These are phyloP conservation scores for Embiotoca jacksoni DNA, from an alignment of 2,113 vertebrate genomes.

Conservation along the genomic window DNA sequence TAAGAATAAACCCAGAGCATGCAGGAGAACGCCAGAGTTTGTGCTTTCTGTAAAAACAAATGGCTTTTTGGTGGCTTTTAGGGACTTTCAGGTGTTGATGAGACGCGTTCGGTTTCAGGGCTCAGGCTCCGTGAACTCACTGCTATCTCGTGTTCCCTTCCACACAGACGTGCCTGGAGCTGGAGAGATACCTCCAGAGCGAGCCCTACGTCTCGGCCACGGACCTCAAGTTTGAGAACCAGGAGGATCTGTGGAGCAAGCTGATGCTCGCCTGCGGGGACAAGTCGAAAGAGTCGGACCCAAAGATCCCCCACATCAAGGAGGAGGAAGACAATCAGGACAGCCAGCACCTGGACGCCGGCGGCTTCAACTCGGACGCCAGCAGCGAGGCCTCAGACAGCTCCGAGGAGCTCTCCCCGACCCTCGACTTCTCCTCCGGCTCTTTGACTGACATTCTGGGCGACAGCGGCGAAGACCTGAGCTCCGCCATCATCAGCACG, in stretches of 20 bases:
- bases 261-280: constrained; percentile 95
- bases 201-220: constrained; percentile 95
- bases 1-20: constrained; percentile 53
- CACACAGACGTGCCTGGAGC: constrained; percentile 93
- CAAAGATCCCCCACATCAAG: constrained; percentile 82
- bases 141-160: constrained; percentile 55
- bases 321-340: constrained; percentile 86
- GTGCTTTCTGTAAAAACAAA: constrained; percentile 16
- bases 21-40: constrained; percentile 5
- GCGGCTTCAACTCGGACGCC: constrained; percentile 91
- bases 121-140: constrained; percentile 37
- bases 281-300: constrained; percentile 88
- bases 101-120: background rate
- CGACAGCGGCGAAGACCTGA: constrained; percentile 88
- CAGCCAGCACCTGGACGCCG: constrained; percentile 87
- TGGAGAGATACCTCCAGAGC: constrained; percentile 97
- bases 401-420: constrained; percentile 93
- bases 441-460: constrained; percentile 88
- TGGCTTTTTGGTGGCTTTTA: constrained; percentile 19
- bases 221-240: constrained; percentile 93
- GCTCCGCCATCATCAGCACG: constrained; percentile 88
- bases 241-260: constrained; percentile 97
- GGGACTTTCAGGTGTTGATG: constrained; percentile 38
- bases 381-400: constrained; percentile 95
- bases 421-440: constrained; percentile 89